Evolutionary conservation across 2,888 invertebrate genomes (phyloP), one percentile per base, ranked within the genome.

Genomic region (Venusia cambrica): DNA sequence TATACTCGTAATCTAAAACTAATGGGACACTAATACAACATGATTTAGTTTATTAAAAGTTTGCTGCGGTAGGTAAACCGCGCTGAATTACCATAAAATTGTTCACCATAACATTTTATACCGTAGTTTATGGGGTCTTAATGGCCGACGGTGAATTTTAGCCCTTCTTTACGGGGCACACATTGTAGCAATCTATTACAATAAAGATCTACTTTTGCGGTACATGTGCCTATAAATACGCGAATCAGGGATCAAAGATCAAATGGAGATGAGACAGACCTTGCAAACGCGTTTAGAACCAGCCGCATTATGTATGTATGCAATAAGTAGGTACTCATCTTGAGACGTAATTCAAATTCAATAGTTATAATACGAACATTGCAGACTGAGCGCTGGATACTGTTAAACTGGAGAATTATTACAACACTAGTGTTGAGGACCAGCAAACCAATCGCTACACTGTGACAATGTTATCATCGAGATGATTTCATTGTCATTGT

Each of bases 71-170:
- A 45, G 48, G 48, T 51, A 43, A 40, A 35, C 28, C 42, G 42
- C 45, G 46, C 44, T 26, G 39, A 46, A 49, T 52, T 40, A 45
- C 41, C 42, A 45, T 51, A 52, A 50, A 51, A 42, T 25, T 49
- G 44, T 54, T 42, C 37, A 25, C 54, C 39, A 57, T 55, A 50
- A 59, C 38, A 49, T 57, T 62, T 56, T 62, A 57, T 41, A 43
- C 25, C 45, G 16, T 27, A 39, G 28, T 61, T 64, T 59, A 64
- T 58, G 39, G 49, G 24, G 52, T 52, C 49, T 51, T 60, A 57
- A 60, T 55, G 46, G 50, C 47, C 42, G 45, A 48, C 45, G 54
- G 52, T 46, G 38, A 51, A 46, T 45, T 43, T 47, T 27, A 24
- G 31, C 25, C 15, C 15, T 43, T 31, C 17, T 56, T 62, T 60